Base-by-base conservation (phyloP, 2,113 vertebrate genomes). In the Oncorhynchus tshawytscha region DNA sequence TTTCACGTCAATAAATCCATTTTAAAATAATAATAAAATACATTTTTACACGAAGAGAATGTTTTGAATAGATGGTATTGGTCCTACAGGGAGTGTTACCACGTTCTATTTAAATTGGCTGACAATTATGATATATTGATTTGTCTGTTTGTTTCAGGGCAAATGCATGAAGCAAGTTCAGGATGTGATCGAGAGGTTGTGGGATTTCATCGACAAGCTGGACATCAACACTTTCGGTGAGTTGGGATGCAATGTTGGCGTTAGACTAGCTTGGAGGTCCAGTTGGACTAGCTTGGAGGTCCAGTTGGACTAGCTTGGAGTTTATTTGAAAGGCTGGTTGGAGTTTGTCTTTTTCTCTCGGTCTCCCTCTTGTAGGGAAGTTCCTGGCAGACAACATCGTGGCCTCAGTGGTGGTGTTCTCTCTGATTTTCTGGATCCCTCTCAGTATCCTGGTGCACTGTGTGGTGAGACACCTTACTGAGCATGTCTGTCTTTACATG, bases 121-220 rank as follows among this genome's bases (percentile, higher is more conserved):
- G 39, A 45, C 2, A 12, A 45, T 11, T 45, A 45, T 45, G 39
- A 45, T 45, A 11, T 45, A 11, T 12, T 45, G 9, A 2, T 45
- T 45, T 45, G 39, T 45, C 39, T 66, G 16, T 66, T 18, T 72
- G 16, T 49, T 24, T 9, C 31, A 99, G 97, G 97, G 97, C 18
- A 99, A 98, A 84, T 99, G 98, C 0, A 97, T 99, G 93, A 99
- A 99, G 84, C 96, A 95, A 75, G 97, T 99, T 2, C 98, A 99
- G 89, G 98, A 99, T 29, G 97, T 97, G 62, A 98, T 99, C 0
- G 98, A 99, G 84, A 92, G 98, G 59, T 91, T 99, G 75, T 99
- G 98, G 98, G 96, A 97, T 87, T 99, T 99, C 83, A 99, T 99
- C 22, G 97, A 99, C 88, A 95, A 98, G 72, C 92, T 99, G 78